Evolutionary conservation across 2,797 vertebrate genomes (phyloP).

Genomic region (Crax fasciolata): DNA sequence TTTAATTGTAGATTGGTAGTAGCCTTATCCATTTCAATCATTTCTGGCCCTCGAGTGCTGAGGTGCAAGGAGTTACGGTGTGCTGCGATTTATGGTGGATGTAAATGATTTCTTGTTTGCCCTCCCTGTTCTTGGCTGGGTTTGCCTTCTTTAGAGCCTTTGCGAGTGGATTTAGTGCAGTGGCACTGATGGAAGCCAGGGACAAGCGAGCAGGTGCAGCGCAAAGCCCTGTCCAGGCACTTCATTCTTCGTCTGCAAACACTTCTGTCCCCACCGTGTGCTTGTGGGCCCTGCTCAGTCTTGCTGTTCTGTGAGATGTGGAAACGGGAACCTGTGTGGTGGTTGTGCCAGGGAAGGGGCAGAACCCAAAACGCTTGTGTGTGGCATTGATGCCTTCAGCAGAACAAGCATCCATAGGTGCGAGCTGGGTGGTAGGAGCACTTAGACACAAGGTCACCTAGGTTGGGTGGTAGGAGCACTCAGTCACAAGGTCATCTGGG

Average conservation of each 20-base stretch:
- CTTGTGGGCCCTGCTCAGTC: accelerated
- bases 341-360: background rate
- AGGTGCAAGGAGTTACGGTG: conserved; percentile 36
- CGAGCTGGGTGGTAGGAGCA: background rate
- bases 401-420: background rate
- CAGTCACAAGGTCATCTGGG: background rate
- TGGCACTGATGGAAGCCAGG: conserved; percentile 67
- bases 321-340: accelerated
- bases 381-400: background rate
- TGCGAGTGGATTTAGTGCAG: conserved; percentile 37
- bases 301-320: background rate
- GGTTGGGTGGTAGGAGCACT: background rate
- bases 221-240: background rate
- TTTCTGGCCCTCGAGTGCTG: background rate
- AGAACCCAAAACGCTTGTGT: accelerated
- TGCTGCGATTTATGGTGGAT: conserved; percentile 40
- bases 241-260: background rate
- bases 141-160: background rate
- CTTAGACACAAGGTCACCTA: accelerated
- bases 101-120: conserved; percentile 57
- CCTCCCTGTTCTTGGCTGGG: conserved; percentile 26
- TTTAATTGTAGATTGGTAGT: conserved; percentile 66
- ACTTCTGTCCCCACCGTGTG: accelerated
- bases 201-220: conserved; percentile 18
- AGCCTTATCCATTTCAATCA: background rate